These are phyloP conservation scores for Pitta sordida DNA, from an alignment of 2,113 vertebrate genomes.

Conservation along the genomic window DNA sequence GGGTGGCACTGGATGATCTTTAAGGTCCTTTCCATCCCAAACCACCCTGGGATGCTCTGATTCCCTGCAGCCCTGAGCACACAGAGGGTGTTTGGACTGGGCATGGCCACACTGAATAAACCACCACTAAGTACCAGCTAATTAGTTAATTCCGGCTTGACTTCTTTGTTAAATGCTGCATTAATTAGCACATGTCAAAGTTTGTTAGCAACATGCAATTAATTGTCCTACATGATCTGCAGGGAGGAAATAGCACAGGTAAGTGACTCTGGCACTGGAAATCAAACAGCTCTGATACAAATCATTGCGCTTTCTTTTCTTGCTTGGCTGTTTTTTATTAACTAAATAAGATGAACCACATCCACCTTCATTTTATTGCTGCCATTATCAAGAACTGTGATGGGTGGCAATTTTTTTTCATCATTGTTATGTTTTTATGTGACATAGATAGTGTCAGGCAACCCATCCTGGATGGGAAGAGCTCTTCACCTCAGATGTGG, in stretches of 20 bases:
- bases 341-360: neutral
- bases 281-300: neutral
- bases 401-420: neutral
- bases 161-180: neutral
- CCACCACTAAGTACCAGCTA: neutral
- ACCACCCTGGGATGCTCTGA: neutral
- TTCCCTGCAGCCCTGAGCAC: neutral
- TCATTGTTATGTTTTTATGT: neutral
- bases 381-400: neutral
- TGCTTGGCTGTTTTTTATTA: neutral
- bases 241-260: neutral
- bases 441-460: neutral
- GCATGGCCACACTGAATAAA: neutral
- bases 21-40: neutral
- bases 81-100: fast-evolving
- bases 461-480: neutral
- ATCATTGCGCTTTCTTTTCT: neutral
- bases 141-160: neutral
- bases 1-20: neutral
- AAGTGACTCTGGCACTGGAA: neutral
- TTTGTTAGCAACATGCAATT: neutral
- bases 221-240: neutral
- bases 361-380: neutral
- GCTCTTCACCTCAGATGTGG: neutral
- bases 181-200: neutral